Percentiles rank a stretch among this genome's conserved stretches.
Evolutionary conservation across 2,888 invertebrate genomes (phyloP).

Genomic region (Adineta ricciae): DNA sequence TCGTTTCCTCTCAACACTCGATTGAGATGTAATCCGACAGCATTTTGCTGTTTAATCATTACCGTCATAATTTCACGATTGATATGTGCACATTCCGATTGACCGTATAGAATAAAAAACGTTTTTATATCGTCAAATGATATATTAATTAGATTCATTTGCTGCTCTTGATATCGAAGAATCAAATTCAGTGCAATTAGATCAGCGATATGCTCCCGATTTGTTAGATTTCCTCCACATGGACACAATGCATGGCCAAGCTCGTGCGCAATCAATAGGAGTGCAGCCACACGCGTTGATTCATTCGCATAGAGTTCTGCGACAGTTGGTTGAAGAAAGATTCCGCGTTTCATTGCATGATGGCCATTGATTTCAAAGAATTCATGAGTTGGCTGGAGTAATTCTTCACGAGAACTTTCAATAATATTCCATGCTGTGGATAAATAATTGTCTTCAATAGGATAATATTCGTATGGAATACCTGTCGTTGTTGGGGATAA

Average conservation of each 20-base stretch:
- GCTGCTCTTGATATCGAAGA: background rate
- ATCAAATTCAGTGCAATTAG: background rate
- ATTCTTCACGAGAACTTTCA: background rate
- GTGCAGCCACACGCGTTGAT: background rate
- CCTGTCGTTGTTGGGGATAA: background rate
- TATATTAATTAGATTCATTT: background rate
- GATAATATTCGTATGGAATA: constrained; percentile 8
- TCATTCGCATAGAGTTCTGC: constrained; percentile 10
- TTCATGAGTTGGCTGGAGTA: background rate
- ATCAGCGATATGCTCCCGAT: background rate
- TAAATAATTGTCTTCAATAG: constrained; percentile 4
- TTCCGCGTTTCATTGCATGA: background rate
- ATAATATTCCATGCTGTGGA: constrained; percentile 7
- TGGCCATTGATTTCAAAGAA: background rate
- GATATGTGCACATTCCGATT: background rate
- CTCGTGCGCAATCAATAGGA: background rate
- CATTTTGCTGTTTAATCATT: background rate
- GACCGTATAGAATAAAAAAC: background rate
- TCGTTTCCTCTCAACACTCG: background rate
- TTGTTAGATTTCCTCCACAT: background rate
- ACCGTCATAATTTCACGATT: background rate
- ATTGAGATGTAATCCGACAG: background rate
- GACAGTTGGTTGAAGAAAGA: background rate
- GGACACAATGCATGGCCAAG: constrained; percentile 13
- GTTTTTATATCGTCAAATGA: background rate